Evolutionary conservation across 2,797 vertebrate genomes (phyloP).

Genomic region (Brotula barbata): DNA sequence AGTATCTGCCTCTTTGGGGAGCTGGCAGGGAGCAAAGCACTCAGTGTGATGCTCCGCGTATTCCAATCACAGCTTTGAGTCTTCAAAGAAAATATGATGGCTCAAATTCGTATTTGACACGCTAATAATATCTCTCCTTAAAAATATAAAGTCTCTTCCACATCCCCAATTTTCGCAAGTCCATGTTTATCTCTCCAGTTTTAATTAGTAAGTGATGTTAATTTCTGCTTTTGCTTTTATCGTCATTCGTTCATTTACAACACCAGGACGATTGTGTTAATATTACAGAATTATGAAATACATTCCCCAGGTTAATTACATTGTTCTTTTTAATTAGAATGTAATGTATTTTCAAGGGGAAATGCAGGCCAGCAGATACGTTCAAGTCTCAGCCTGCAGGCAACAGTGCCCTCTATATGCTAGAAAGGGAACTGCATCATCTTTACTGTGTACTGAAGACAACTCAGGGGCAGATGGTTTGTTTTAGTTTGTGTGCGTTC

Average conservation of each 20-base stretch:
- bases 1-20: constrained; percentile 69
- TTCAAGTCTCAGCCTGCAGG: constrained; percentile 51
- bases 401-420: constrained; percentile 75
- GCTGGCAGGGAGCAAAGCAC: constrained; percentile 65
- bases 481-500: not conserved
- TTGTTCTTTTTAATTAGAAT: constrained; percentile 83
- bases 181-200: constrained; percentile 77
- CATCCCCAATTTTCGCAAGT: constrained; percentile 68
- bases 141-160: constrained; percentile 76
- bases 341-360: constrained; percentile 74
- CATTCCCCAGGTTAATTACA: constrained; percentile 79
- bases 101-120: constrained; percentile 75
- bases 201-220: constrained; percentile 80
- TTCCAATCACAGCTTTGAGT: constrained; percentile 71
- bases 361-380: constrained; percentile 49
- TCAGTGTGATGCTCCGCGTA: constrained; percentile 66
- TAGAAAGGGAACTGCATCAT: constrained; percentile 3
- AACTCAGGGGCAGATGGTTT: constrained; percentile 2
- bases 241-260: constrained; percentile 77
- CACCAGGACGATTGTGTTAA: constrained; percentile 73
- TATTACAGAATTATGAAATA: constrained; percentile 77
- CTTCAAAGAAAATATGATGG: constrained; percentile 76
- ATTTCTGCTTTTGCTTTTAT: constrained; percentile 80
- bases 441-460: constrained; percentile 15
- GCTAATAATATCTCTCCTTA: constrained; percentile 78